These are phyloP conservation scores for Diarsia brunnea DNA, from an alignment of 2,888 invertebrate genomes.

Conservation along the genomic window DNA sequence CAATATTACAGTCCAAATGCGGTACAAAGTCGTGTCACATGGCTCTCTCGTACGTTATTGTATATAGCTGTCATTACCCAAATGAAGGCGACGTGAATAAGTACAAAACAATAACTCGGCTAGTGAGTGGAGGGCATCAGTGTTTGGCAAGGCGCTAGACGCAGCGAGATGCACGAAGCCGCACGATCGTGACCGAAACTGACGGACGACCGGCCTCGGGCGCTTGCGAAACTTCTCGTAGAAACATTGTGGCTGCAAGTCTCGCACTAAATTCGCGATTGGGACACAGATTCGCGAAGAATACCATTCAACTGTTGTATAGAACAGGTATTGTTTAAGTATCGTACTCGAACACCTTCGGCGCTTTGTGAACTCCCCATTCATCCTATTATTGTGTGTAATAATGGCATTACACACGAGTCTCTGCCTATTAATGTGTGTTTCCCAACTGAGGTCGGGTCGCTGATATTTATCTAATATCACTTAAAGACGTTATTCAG, in stretches of 20 bases:
- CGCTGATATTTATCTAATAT: conserved; percentile 67
- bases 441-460: conserved; percentile 67
- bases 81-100: conserved; percentile 63
- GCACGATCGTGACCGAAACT: conserved; percentile 83
- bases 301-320: conserved; percentile 78
- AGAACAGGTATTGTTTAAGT: conserved; percentile 73
- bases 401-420: conserved; percentile 63
- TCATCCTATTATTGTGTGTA: conserved; percentile 63
- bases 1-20: conserved; percentile 1
- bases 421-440: conserved; percentile 58
- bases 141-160: conserved; percentile 75
- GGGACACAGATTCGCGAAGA: conserved; percentile 82
- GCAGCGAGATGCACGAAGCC: conserved; percentile 77
- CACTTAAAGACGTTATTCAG: conserved; percentile 64
- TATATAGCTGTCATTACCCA: conserved; percentile 63
- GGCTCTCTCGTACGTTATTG: conserved; percentile 31
- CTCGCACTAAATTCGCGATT: conserved; percentile 85
- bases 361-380: conserved; percentile 63
- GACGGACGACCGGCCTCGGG: conserved; percentile 84
- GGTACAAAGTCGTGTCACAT: conserved; percentile 25
- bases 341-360: conserved; percentile 66
- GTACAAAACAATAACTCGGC: conserved; percentile 60
- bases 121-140: conserved; percentile 64
- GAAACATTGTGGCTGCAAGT: conserved; percentile 82
- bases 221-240: conserved; percentile 83